Base-by-base conservation (phyloP, 2,113 vertebrate species). In the Anas platyrhynchos region DNA sequence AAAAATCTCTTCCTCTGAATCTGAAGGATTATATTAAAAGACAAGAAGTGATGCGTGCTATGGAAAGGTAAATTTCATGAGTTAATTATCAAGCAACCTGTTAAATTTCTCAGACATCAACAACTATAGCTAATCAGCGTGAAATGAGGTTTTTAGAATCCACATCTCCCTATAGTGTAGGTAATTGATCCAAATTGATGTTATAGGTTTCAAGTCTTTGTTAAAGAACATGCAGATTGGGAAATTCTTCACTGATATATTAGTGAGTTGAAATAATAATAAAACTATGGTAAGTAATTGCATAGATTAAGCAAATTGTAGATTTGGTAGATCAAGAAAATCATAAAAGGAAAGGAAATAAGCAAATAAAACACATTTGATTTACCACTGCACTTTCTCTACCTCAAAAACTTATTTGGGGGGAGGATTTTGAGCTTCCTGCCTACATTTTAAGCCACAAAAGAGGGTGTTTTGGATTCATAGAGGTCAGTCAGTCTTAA, bases 1-100 rank as follows among this genome's bases (percentile, higher is more conserved):
- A 38, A 97, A 98, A 95, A 97, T 98, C 96, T 99, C 99, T 31
- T 99, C 99, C 55, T 99, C 99, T 25, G 99, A 99, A 96, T 99
- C 99, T 98, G 80, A 27, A n/a, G 69, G 92, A 96, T 94, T 0
- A 83, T 0, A 25, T 26, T 58, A 58, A 16, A 85, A 29, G 7
- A 27, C 38, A 62, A 63, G 2, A 32, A 68, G 46, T 14, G 0
- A 71, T 22, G 25, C 8, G 11, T 2, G 5, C 26, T 36, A 62
- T 3, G 1, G 38, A 12, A 25, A 52, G 22, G 9, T 26, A 67
- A 61, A 55, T 20, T 5, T 15, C 52, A 87, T 8, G 56, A 32
- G 36, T 83, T 71, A 61, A 91, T 84, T 75, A 93, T 65, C 31
- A 94, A 63, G 15, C 27, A 44, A 31, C 27, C 79, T 74, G 43